Conservation (phyloP, 2,888 invertebrate species). For the Cryptocephalus moraei region DNA sequence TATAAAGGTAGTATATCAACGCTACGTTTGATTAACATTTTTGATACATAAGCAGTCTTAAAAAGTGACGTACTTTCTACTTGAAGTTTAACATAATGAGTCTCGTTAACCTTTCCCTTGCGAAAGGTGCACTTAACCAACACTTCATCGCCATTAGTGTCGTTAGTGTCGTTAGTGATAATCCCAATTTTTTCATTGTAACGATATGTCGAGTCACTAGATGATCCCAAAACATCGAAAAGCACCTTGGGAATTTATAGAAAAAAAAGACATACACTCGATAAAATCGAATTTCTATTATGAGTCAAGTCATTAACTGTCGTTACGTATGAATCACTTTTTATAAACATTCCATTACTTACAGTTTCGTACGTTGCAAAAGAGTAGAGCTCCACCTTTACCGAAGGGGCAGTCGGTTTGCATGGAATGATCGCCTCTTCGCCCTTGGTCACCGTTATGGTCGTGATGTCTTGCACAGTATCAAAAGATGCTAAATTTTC, state of each 20-base stretch:
- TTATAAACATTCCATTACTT: background rate
- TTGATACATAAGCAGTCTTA: background rate
- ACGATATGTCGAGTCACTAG: slow-evolving; percentile 8
- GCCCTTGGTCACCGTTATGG: slow-evolving; percentile 32
- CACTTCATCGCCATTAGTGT: background rate
- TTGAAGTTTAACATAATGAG: background rate
- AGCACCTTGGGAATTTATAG: slow-evolving; percentile 8
- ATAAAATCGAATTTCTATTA: too few species aligned
- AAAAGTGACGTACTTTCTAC: slow-evolving; percentile 12
- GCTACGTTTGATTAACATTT: slow-evolving; percentile 1
- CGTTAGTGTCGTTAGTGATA: slow-evolving; percentile 15
- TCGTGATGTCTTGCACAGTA: slow-evolving; percentile 18
- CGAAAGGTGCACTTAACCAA: background rate
- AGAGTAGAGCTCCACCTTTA: slow-evolving; percentile 38
- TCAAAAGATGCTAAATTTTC: slow-evolving; percentile 37
- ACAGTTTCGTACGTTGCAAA: slow-evolving; percentile 9
- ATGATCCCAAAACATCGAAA: slow-evolving; percentile 6
- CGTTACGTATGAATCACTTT: background rate
- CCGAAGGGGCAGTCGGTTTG: slow-evolving; percentile 50
- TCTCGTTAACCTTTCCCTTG: background rate
- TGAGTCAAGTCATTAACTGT: too few species aligned
- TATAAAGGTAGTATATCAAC: too few species aligned
- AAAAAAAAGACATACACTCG: background rate
- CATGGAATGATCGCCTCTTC: slow-evolving; percentile 47
- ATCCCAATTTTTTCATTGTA: slow-evolving; percentile 15